Conservation (phyloP, 2,888 invertebrate genomes). For the Eudasyphora cyanicolor region DNA sequence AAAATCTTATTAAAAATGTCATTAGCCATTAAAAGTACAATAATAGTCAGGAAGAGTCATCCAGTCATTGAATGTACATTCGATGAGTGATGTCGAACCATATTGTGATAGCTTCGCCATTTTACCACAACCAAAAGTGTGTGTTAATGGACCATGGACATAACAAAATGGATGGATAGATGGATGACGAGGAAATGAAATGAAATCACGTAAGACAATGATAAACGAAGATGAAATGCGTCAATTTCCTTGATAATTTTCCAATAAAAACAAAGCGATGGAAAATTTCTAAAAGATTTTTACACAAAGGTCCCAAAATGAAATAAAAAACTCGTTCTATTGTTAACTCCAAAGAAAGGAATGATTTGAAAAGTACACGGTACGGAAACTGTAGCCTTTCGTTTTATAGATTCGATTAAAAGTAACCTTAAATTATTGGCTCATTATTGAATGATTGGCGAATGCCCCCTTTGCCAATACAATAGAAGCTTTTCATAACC, state of each 20-base stretch:
- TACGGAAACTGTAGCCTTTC: neutral
- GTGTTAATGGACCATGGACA: constrained; percentile 5
- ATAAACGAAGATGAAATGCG: constrained; percentile 38
- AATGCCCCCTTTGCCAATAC: neutral
- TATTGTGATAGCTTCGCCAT: neutral
- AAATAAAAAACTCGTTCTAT: constrained; percentile 27
- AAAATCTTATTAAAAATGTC: no score
- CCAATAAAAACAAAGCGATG: constrained; percentile 33
- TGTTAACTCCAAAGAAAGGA: constrained; percentile 18
- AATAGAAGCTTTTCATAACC: constrained; percentile 6
- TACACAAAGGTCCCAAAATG: neutral
- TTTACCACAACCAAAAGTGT: constrained; percentile 3
- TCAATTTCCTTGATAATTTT: constrained; percentile 45
- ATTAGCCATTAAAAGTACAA: neutral
- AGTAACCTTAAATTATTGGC: constrained; percentile 26
- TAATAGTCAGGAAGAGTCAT: neutral
- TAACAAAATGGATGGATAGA: neutral
- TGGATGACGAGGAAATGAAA: neutral
- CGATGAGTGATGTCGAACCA: neutral
- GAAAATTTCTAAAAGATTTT: constrained; percentile 14
- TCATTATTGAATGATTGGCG: constrained; percentile 27
- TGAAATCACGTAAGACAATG: constrained; percentile 13
- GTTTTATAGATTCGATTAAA: constrained; percentile 20
- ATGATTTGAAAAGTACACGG: neutral
- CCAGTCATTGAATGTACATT: neutral